Percentiles rank a stretch among this genome's conserved stretches.
These are phyloP conservation scores for Acrossocheilus fasciatus DNA, from an alignment of 2,797 vertebrate species.

Conservation along the genomic window DNA sequence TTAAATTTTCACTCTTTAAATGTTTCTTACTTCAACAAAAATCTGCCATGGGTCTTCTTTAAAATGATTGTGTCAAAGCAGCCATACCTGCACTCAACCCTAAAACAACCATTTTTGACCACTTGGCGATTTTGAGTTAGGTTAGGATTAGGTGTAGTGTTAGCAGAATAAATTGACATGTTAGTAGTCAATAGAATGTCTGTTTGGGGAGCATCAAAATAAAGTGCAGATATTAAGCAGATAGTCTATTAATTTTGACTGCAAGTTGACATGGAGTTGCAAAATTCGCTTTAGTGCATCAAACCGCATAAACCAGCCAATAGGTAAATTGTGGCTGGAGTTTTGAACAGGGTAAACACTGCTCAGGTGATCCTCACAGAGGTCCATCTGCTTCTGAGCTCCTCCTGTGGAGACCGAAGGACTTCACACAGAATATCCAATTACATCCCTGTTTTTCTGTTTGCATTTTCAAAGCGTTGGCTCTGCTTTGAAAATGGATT, in stretches of 20 bases:
- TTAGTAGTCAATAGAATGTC: too few species aligned
- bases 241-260: too few species aligned
- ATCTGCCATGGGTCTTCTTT: too few species aligned
- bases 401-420: background rate
- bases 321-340: background rate
- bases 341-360: background rate
- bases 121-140: too few species aligned
- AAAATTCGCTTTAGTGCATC: background rate
- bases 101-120: too few species aligned
- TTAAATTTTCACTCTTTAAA: too few species aligned
- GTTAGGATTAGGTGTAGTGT: too few species aligned
- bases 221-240: background rate
- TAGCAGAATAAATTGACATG: too few species aligned
- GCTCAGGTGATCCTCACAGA: background rate
- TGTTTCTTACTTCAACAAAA: too few species aligned
- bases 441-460: conserved; percentile 53
- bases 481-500: conserved; percentile 46
- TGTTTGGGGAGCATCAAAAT: background rate
- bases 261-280: too few species aligned
- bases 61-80: too few species aligned
- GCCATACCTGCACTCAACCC: too few species aligned
- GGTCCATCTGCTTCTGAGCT: conserved; percentile 10
- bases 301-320: background rate
- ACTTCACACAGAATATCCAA: conserved; percentile 56
- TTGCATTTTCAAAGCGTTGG: conserved; percentile 66